A percentile compares a stretch with the other conserved stretches of the same genome.
Conservation (phyloP, 2,888 invertebrate genomes). For the Camptogramma bilineatum region DNA sequence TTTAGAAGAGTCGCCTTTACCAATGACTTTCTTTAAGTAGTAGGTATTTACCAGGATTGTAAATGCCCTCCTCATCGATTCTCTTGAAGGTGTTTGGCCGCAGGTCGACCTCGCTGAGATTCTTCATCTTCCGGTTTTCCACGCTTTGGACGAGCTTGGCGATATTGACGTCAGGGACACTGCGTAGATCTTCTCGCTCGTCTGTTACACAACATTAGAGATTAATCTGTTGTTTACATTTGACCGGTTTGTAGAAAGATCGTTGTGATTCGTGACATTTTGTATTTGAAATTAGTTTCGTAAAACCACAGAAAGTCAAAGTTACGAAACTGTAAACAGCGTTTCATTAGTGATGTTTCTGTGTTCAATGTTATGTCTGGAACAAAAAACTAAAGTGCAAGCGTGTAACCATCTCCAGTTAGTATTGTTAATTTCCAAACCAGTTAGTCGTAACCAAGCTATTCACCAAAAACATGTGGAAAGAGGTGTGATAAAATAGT, state of each 20-base stretch:
- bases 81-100: slow-evolving; percentile 77
- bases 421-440: slow-evolving; percentile 29
- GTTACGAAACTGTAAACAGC: background rate
- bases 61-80: slow-evolving; percentile 79
- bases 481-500: background rate
- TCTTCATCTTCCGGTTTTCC: slow-evolving; percentile 69
- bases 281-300: background rate
- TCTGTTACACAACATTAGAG: slow-evolving; percentile 54
- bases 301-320: background rate
- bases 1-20: too few relatives aligned
- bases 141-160: slow-evolving; percentile 75
- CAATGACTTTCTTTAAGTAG: too few relatives aligned
- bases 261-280: background rate
- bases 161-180: slow-evolving; percentile 78
- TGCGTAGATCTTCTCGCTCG: slow-evolving; percentile 78
- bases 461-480: background rate
- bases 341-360: background rate
- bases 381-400: background rate
- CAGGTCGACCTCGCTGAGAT: slow-evolving; percentile 70
- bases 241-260: background rate
- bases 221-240: slow-evolving; percentile 8
- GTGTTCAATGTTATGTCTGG: background rate
- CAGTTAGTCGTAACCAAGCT: slow-evolving; percentile 6
- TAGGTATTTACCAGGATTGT: slow-evolving; percentile 71
- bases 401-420: background rate